Conservation (phyloP, 1,140 invertebrate species). For the Centruroides vittatus region DNA sequence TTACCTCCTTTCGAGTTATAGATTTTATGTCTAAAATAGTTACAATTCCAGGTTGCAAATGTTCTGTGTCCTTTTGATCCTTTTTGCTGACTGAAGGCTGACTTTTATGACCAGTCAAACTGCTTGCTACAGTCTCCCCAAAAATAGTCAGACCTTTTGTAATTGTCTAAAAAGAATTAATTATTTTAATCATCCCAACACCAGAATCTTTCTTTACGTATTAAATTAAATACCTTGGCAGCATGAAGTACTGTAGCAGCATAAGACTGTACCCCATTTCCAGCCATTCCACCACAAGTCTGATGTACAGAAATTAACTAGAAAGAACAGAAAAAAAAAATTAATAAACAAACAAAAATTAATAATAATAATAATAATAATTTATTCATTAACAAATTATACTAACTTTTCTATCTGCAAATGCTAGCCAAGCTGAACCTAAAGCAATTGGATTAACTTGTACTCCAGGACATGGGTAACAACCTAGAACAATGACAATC, state of each 20-base stretch:
- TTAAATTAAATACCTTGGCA: constrained; percentile 50
- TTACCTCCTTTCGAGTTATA: too few relatives aligned
- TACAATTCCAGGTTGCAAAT: constrained; percentile 58
- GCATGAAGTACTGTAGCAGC: constrained; percentile 89
- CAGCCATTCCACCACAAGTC: constrained; percentile 63
- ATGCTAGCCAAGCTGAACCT: constrained; percentile 50
- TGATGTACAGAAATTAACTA: constrained; percentile 62
- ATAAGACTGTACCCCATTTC: constrained; percentile 65
- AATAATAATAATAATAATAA: too few relatives aligned
- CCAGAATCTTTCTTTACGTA: too few relatives aligned
- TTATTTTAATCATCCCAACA: too few relatives aligned
- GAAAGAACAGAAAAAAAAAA: not conserved
- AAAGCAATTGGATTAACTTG: constrained; percentile 77
- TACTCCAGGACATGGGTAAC: constrained; percentile 69
- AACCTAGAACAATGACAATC: constrained; percentile 30
- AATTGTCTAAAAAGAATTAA: constrained; percentile 25
- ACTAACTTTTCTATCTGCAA: constrained; percentile 54
- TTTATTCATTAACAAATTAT: constrained; percentile 1
- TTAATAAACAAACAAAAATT: not conserved
- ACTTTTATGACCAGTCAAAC: constrained; percentile 51
- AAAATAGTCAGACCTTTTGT: constrained; percentile 48
- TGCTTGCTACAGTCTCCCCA: constrained; percentile 85
- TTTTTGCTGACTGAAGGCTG: constrained; percentile 16
- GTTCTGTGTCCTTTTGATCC: constrained; percentile 29
- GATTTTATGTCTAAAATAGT: constrained; percentile 65